These are phyloP conservation scores for Archaeoteleia sp. DNA, from an alignment of 2,888 invertebrate genomes.

Conservation along the genomic window DNA sequence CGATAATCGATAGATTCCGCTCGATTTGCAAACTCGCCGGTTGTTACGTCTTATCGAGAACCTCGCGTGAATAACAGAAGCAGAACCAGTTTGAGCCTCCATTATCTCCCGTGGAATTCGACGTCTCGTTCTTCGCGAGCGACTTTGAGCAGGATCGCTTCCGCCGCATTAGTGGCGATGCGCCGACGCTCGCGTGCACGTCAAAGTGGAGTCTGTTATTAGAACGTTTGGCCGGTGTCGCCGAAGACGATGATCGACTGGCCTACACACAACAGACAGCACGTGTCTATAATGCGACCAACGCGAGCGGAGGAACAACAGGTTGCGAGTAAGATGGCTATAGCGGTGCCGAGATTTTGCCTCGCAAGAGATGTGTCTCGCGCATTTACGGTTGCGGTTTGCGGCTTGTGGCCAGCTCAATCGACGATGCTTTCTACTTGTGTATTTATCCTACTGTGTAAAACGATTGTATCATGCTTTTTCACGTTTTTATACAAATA, in stretches of 20 bases:
- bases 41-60: constrained; percentile 44
- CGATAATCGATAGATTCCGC: constrained; percentile 52
- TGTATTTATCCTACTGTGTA: too few species aligned
- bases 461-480: too few species aligned
- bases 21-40: constrained; percentile 50
- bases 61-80: constrained; percentile 52
- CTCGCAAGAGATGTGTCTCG: too few species aligned
- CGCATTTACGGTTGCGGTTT: too few species aligned
- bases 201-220: constrained; percentile 37
- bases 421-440: too few species aligned
- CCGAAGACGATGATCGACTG: constrained; percentile 11
- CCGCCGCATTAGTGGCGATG: constrained; percentile 39
- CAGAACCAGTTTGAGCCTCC: constrained; percentile 49
- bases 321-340: too few species aligned
- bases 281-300: constrained; percentile 6
- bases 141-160: constrained; percentile 44
- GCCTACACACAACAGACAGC: constrained; percentile 4
- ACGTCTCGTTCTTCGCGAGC: constrained; percentile 46
- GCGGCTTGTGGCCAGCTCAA: too few species aligned
- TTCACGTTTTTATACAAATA: too few species aligned
- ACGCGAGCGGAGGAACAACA: too few species aligned
- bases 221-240: constrained; percentile 13
- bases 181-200: constrained; percentile 32
- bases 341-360: too few species aligned
- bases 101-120: constrained; percentile 50